A percentile compares a stretch with the other conserved stretches of the same genome.
phyloP scores from a whole-genome alignment of 2,797 vertebrate genomes.

The Cossypha caffra region DNA sequence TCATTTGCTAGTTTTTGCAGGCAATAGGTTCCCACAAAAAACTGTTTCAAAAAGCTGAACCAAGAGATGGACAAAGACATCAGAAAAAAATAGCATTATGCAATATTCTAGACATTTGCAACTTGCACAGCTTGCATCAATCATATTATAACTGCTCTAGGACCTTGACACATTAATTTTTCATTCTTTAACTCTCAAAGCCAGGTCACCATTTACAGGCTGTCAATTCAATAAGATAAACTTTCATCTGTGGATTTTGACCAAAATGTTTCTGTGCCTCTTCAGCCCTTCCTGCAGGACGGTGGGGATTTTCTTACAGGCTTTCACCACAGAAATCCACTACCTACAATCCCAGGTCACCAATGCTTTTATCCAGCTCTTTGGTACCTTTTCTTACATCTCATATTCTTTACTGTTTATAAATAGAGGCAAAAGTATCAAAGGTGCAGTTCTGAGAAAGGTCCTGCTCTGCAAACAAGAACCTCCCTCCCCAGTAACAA shows the following conservation, averaged over 20 bases:
- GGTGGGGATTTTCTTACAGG: not conserved
- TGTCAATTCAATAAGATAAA: not conserved
- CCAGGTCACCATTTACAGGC: not conserved
- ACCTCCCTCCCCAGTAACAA: not conserved
- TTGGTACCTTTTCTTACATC: not conserved
- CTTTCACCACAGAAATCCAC: not conserved
- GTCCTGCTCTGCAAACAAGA: not conserved
- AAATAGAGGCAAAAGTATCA: not conserved
- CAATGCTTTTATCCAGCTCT: fast-evolving
- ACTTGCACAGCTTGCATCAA: not conserved
- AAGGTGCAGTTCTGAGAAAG: not conserved
- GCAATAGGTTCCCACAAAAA: not conserved
- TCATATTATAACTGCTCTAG: not conserved
- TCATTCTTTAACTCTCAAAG: not conserved
- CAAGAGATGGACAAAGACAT: not conserved
- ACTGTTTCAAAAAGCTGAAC: not conserved
- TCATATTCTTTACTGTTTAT: not conserved
- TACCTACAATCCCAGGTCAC: not conserved
- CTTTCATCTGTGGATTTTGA: not conserved
- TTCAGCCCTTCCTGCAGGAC: not conserved
- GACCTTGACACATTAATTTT: not conserved
- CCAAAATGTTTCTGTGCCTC: not conserved
- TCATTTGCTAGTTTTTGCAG: not conserved
- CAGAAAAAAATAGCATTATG: not conserved
- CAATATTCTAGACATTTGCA: not conserved